Evolutionary conservation across 2,797 vertebrate species (phyloP).

Genomic region (Sebastiscus tertius): DNA sequence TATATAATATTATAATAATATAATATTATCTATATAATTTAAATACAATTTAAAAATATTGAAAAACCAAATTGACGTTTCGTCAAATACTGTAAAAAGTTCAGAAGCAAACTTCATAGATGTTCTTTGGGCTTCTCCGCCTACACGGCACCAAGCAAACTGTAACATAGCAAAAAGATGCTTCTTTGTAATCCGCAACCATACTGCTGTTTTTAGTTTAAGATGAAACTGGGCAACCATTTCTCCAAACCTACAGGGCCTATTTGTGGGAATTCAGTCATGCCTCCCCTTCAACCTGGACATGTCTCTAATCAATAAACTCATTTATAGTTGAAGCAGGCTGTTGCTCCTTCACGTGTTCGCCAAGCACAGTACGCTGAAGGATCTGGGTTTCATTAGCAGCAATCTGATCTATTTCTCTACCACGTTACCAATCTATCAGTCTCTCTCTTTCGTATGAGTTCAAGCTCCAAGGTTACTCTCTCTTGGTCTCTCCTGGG

Average conservation of each 20-base stretch:
- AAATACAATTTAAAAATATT: no score
- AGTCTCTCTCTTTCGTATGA: not conserved
- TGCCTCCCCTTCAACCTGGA: not conserved
- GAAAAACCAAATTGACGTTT: not conserved
- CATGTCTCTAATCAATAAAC: slow-evolving; percentile 10
- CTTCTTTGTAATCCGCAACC: not conserved
- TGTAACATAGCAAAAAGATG: not conserved
- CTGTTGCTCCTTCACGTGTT: not conserved
- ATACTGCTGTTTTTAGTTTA: not conserved
- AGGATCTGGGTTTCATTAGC: not conserved
- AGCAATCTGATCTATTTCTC: not conserved
- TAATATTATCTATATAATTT: no score
- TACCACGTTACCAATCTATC: not conserved
- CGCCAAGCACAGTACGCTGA: not conserved
- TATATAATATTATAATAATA: no score
- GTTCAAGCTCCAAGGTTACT: not conserved
- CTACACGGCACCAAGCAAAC: not conserved
- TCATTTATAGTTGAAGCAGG: not conserved
- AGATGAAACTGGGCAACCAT: not conserved
- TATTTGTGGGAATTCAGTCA: not conserved
- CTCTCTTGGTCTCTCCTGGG: slow-evolving; percentile 6
- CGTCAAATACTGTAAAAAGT: not conserved
- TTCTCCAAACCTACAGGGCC: not conserved
- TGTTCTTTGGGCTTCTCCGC: not conserved
- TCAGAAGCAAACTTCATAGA: not conserved